phyloP scores from a whole-genome alignment of 2,797 vertebrate species.

The Microhierax caerulescens region DNA sequence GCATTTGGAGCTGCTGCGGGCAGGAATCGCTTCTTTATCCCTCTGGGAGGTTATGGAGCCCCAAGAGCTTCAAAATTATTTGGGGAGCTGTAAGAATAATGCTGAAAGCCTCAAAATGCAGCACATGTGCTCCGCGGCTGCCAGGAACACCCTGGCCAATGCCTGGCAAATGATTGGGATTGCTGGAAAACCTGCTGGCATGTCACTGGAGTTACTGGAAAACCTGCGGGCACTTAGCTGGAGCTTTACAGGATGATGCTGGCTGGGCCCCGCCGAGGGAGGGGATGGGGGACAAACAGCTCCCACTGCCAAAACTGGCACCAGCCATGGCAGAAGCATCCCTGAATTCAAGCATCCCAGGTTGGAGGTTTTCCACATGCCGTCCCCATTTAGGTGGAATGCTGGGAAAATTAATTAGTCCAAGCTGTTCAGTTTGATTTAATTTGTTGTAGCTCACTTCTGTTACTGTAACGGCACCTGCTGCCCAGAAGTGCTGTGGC shows the following conservation, averaged over 20 bases:
- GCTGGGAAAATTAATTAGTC: not conserved
- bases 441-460: not conserved
- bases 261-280: rapidly evolving
- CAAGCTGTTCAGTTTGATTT: not conserved
- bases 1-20: not conserved
- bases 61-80: not conserved
- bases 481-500: not conserved
- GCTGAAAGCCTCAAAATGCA: not conserved
- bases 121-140: rapidly evolving
- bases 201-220: not conserved
- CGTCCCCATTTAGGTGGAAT: rapidly evolving
- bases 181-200: not conserved
- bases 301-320: not conserved
- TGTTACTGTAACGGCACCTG: not conserved
- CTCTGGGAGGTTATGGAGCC: not conserved
- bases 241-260: not conserved
- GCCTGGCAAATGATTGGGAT: not conserved
- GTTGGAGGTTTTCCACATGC: not conserved
- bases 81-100: not conserved
- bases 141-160: not conserved
- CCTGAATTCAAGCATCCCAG: not conserved
- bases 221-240: not conserved
- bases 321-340: not conserved
- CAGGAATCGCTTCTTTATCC: not conserved
- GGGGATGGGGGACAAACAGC: not conserved